Evolutionary conservation across 2,113 vertebrate genomes (phyloP).

Genomic region (Passer montanus): DNA sequence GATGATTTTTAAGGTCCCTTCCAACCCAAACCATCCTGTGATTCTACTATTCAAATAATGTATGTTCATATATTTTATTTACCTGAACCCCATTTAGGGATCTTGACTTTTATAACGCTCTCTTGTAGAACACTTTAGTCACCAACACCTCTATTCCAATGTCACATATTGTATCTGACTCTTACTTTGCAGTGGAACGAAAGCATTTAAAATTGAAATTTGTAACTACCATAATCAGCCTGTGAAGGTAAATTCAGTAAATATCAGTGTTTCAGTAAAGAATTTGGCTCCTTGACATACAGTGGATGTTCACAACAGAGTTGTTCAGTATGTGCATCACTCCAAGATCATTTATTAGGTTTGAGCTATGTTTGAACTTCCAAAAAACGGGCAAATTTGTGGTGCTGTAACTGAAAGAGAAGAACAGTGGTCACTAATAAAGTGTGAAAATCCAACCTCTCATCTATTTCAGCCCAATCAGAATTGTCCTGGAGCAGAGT

Average conservation of each 20-base stretch:
- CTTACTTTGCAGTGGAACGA: background rate
- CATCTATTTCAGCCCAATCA: background rate
- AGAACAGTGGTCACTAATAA: fast-evolving
- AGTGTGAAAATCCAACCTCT: background rate
- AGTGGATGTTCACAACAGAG: background rate
- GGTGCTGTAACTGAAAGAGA: background rate
- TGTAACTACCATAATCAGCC: background rate
- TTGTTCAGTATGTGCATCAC: background rate
- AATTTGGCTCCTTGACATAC: background rate
- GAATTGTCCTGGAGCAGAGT: background rate
- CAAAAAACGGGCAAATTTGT: background rate
- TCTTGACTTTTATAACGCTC: background rate
- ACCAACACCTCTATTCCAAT: background rate
- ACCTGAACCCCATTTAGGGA: background rate
- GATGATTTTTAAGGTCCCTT: background rate
- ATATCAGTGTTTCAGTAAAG: background rate
- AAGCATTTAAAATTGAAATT: background rate
- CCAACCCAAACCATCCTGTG: background rate
- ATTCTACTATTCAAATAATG: fast-evolving
- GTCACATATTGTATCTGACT: background rate
- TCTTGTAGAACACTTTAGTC: background rate
- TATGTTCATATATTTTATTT: background rate
- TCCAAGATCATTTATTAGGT: background rate
- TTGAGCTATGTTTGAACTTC: fast-evolving
- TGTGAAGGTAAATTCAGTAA: background rate